Percentiles rank a stretch among this genome's conserved stretches.
Evolutionary conservation across 1,140 invertebrate species (phyloP).

Genomic region (Drosophila micromelanica): DNA sequence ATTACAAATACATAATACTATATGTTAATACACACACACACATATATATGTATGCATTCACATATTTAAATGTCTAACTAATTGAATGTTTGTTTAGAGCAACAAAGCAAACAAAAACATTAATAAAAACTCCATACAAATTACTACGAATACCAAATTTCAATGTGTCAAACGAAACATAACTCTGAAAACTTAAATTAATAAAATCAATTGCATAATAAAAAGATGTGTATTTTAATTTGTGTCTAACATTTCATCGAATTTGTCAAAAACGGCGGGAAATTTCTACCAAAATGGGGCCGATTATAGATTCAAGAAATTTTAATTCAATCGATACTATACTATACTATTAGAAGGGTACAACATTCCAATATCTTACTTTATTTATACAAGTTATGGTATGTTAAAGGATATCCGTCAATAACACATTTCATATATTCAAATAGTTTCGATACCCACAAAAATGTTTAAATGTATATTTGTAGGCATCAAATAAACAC

Average conservation of each 20-base stretch:
- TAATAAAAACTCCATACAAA: conserved; percentile 27
- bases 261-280: background rate
- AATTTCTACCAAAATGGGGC: too few relatives aligned
- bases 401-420: too few relatives aligned
- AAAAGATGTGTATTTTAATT: background rate
- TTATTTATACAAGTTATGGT: too few relatives aligned
- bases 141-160: conserved; percentile 67
- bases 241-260: too few relatives aligned
- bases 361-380: too few relatives aligned
- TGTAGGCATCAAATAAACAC: too few relatives aligned
- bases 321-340: too few relatives aligned
- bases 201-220: conserved; percentile 68
- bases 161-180: conserved; percentile 74
- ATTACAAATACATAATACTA: conserved; percentile 25
- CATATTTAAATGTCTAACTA: conserved; percentile 53
- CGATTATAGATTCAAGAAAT: too few relatives aligned
- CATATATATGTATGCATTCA: conserved; percentile 25
- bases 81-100: conserved; percentile 67
- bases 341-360: too few relatives aligned
- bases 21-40: conserved; percentile 10
- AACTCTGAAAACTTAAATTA: conserved; percentile 63
- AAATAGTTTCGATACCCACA: too few relatives aligned
- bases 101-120: conserved; percentile 12
- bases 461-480: too few relatives aligned
- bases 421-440: too few relatives aligned